Conservation (phyloP, 2,797 vertebrate species). For the Gambusia yucatana region DNA sequence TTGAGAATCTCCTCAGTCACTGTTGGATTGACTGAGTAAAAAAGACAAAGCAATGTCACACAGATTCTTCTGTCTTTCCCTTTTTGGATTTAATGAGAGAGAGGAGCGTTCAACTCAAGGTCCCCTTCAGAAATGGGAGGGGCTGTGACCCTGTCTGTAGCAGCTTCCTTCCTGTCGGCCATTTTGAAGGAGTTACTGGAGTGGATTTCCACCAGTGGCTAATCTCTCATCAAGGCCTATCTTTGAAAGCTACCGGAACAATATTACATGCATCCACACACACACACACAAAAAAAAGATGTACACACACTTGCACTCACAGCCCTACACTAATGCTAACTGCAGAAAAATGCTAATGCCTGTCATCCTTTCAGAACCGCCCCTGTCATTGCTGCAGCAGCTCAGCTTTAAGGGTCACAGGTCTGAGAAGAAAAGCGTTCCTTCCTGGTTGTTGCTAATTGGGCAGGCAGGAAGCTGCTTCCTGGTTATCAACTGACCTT, state of each 20-base stretch:
- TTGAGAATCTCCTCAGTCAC: constrained; percentile 39
- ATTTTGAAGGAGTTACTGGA: constrained; percentile 77
- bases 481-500: constrained; percentile 77
- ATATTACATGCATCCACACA: constrained; percentile 57
- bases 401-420: constrained; percentile 77
- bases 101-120: constrained; percentile 78
- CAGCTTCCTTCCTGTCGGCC: constrained; percentile 79
- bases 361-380: constrained; percentile 78
- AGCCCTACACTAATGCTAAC: constrained; percentile 73
- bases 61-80: constrained; percentile 60
- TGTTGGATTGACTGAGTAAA: constrained; percentile 39
- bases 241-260: constrained; percentile 68
- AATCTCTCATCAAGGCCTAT: constrained; percentile 78
- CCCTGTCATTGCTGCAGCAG: constrained; percentile 73
- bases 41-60: constrained; percentile 79
- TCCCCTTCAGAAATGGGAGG: constrained; percentile 81
- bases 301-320: constrained; percentile 45
- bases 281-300: constrained; percentile 30
- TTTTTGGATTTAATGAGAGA: constrained; percentile 79
- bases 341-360: constrained; percentile 80
- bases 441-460: constrained; percentile 80
- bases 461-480: constrained; percentile 72
- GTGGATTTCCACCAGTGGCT: constrained; percentile 69
- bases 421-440: constrained; percentile 66
- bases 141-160: constrained; percentile 76